These are phyloP conservation scores for Rhagologus leucostigma DNA, from an alignment of 2,113 vertebrate species.

Conservation along the genomic window DNA sequence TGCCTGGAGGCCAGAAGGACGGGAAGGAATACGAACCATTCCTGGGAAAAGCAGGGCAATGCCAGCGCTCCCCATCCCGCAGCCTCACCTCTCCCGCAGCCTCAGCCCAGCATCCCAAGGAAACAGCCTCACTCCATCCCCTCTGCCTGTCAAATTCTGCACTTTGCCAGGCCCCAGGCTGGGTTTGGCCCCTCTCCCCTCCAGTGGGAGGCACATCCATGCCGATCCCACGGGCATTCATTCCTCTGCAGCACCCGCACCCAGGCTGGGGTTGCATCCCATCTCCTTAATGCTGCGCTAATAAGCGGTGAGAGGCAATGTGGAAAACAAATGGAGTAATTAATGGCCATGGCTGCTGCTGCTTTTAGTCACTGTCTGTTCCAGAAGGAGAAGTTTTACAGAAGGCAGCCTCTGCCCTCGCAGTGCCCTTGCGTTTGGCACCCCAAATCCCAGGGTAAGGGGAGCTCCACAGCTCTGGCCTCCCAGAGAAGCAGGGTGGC, in stretches of 20 bases:
- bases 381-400: neutral
- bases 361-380: neutral
- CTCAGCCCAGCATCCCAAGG: neutral
- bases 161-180: rapidly evolving
- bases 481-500: neutral
- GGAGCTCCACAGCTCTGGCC: neutral
- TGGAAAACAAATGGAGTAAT: neutral
- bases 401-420: neutral
- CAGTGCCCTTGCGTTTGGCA: neutral
- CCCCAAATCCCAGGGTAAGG: neutral
- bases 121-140: neutral
- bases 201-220: neutral
- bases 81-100: rapidly evolving
- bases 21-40: neutral
- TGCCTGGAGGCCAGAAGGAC: neutral
- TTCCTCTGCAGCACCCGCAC: neutral
- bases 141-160: neutral
- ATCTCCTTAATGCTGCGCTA: neutral
- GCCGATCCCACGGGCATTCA: neutral
- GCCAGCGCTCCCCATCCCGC: rapidly evolving
- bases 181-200: neutral
- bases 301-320: neutral
- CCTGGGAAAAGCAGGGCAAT: neutral
- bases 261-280: neutral
- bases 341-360: constrained; percentile 5